Evolutionary conservation across 2,888 invertebrate species (phyloP), one percentile per base, ranked within the genome.

Genomic region (Hypsopygia costalis): DNA sequence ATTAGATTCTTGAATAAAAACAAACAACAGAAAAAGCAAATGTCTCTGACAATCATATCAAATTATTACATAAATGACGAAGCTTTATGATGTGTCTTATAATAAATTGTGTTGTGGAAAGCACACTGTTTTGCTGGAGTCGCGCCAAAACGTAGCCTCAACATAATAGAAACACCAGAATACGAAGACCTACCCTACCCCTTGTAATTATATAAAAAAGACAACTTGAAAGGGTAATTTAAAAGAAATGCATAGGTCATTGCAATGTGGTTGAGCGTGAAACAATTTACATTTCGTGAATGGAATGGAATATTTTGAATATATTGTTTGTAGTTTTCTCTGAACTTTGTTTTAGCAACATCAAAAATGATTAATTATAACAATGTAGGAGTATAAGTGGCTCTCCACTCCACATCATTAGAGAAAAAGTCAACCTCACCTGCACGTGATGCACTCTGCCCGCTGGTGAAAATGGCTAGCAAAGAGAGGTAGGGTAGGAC

Each of bases 91-190:
- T 54, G 51, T 59, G 53, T 50, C 52, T 52, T 47, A 40, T 52
- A 53, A 67, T 70, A 69, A 67, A 69, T 66, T 52, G 52, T 53
- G 55, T 60, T 55, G 62, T 62, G 54, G 60, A 58, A 54, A 62
- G 62, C 62, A 66, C 55, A 64, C 56, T 62, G 64, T 58, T 52
- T 49, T 46, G 46, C 55, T 72, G 72, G 73, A 57, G 31, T 36
- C 9, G 11, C 11, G 67, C 71, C 71, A 71, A 59, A 54, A 48
- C 55, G 40, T 44, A 39, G 40, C 50, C 47, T 41, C 49, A 56
- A 55, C 47, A 44, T 44, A 30, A 31, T 38, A 10, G 11, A 37
- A 5, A 21, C 20, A 11, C 38, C 12, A 27, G 1, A 27, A 3
- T 27, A 32, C n/a, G 3, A 7, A 31, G 32, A 27, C 27, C 38